Conservation (phyloP, 2,888 invertebrate genomes). For the Iphiclides podalirius region DNA sequence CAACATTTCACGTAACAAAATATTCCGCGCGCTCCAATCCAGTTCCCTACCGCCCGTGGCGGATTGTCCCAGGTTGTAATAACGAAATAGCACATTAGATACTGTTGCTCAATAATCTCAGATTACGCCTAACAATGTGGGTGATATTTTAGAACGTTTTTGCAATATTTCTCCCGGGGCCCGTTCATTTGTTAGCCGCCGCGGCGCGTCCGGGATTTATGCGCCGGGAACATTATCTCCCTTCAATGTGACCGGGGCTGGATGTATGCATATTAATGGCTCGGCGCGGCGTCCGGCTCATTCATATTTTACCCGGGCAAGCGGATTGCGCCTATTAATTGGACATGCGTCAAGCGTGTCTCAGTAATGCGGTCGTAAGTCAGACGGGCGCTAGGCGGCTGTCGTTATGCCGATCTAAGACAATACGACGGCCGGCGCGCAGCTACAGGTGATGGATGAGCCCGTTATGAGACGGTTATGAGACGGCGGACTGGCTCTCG, state of each 20-base stretch:
- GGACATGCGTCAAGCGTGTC: conserved; percentile 75
- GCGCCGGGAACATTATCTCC: conserved; percentile 70
- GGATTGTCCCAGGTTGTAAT: conserved; percentile 26
- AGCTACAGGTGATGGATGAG: conserved; percentile 60
- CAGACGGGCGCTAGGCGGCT: no score
- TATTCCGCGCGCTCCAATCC: neutral
- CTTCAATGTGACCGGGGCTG: conserved; percentile 65
- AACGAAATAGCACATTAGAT: conserved; percentile 11
- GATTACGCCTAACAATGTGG: conserved; percentile 55
- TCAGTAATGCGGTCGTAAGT: conserved; percentile 72
- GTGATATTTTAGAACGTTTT: conserved; percentile 63
- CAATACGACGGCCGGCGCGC: conserved; percentile 17
- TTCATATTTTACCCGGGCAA: conserved; percentile 71
- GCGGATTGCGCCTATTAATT: conserved; percentile 75
- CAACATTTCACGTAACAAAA: neutral
- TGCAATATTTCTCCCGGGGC: conserved; percentile 67
- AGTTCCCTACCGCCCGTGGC: neutral
- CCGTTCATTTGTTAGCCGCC: conserved; percentile 64
- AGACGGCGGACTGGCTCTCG: no score
- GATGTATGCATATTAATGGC: no score
- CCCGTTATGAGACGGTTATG: conserved; percentile 52
- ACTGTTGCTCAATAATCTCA: conserved; percentile 33
- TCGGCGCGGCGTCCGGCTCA: conserved; percentile 40
- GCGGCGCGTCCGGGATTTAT: conserved; percentile 63
- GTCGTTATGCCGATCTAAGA: conserved; percentile 32